Conservation (phyloP, 2,888 invertebrate species). For the Clunio marinus region DNA sequence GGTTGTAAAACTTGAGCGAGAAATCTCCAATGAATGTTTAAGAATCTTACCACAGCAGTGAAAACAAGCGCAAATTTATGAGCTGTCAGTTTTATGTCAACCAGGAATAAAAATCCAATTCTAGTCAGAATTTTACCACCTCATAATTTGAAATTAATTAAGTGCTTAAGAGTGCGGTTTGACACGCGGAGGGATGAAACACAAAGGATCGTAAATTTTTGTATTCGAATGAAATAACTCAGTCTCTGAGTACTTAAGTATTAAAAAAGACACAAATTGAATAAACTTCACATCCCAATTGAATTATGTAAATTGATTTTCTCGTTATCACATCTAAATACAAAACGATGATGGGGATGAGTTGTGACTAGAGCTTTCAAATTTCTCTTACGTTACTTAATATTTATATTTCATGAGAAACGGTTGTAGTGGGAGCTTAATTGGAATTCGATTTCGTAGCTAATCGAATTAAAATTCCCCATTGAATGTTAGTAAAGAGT, state of each 20-base stretch:
- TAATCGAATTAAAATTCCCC: constrained; percentile 1
- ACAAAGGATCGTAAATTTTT: neutral
- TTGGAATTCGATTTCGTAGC: neutral
- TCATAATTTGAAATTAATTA: constrained; percentile 14
- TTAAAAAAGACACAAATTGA: constrained; percentile 16
- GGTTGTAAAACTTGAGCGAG: neutral
- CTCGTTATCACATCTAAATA: constrained; percentile 3
- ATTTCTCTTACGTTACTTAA: neutral
- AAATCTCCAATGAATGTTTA: too few species aligned
- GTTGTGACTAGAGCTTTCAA: too few species aligned
- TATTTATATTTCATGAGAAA: constrained; percentile 1
- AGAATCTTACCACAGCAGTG: too few species aligned
- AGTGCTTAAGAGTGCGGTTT: too few species aligned
- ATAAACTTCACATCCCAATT: neutral
- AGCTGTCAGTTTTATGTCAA: constrained; percentile 2
- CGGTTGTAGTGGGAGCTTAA: neutral
- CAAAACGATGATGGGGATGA: neutral
- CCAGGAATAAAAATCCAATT: neutral
- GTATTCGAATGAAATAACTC: neutral
- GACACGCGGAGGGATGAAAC: neutral
- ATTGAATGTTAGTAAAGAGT: neutral
- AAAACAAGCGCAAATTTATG: neutral
- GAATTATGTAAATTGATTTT: constrained; percentile 20
- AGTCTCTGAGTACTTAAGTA: neutral
- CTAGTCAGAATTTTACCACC: constrained; percentile 6